Evolutionary conservation across 2,113 vertebrate species (phyloP), one percentile per base, ranked within the genome.

Genomic region (Oxygymnocypris stewartii): DNA sequence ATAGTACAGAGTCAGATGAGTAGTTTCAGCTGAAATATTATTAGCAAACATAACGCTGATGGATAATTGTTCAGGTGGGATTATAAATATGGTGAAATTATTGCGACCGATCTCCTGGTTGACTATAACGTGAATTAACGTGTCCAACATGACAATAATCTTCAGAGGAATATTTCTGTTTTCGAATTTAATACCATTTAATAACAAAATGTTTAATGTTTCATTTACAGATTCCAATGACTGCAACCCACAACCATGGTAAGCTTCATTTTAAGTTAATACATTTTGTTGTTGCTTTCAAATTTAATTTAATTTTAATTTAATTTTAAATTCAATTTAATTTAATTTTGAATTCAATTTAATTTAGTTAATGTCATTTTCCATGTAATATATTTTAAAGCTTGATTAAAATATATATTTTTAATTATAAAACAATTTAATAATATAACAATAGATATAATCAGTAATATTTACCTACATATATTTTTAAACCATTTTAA

Each of bases 201-300:
- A 40, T 74, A 59, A 84, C 7, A 57, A 35, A 54, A 42, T 76
- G 73, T 80, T 57, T 79, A 40, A 61, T 40, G 28, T 85, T 63
- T 89, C 13, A 16, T 78, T 85, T 85, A 35, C 82, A 97, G 96
- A 97, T 92, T 96, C 96, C 57, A 97, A 97, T 0, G 96, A 97
- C 89, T 97, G 96, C 94, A 97, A 94, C 87, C 96, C 96, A 86
- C 96, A 97, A 79, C 96, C 96, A 81, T 97, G 96, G 96, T 97
- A 93, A 96, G 96, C 82, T n/a, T 67, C 47, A 69, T 84, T n/a
- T 40, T 67, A 54, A 61, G 20, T 47, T 54, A 85, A 57, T 82
- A 3, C 2, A 59, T 59, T 59, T 59, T 59, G 20, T 51, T 51
- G 49, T 59, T 23, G 20, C 54, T 23, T 59, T 23, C 20, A 59